A percentile compares a stretch with the other conserved stretches of the same genome.
These are phyloP conservation scores for Protodeltote pygarga DNA, from an alignment of 2,888 invertebrate genomes.

Conservation along the genomic window DNA sequence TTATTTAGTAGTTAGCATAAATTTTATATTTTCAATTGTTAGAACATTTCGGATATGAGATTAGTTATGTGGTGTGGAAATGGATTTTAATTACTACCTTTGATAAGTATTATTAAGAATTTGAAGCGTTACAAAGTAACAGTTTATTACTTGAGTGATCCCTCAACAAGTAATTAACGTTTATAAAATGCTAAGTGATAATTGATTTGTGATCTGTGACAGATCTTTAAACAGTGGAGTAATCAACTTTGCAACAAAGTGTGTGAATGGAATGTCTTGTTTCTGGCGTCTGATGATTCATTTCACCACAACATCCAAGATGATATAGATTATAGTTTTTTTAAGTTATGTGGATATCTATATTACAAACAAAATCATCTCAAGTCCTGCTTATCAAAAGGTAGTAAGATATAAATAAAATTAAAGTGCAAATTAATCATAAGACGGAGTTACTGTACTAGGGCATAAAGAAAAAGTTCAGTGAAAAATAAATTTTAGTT, in stretches of 20 bases:
- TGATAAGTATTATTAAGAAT: conserved; percentile 1
- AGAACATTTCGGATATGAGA: conserved; percentile 12
- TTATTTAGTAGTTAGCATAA: too few relatives aligned
- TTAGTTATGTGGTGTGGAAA: conserved; percentile 43
- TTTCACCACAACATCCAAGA: too few relatives aligned
- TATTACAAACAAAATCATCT: too few relatives aligned
- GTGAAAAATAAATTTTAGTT: too few relatives aligned
- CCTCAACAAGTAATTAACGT: not conserved
- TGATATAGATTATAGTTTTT: too few relatives aligned
- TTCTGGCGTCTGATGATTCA: too few relatives aligned
- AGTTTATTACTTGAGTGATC: conserved; percentile 4
- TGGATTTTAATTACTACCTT: conserved; percentile 29
- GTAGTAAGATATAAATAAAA: conserved; percentile 44
- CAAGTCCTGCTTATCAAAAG: conserved; percentile 29
- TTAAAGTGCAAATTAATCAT: conserved; percentile 71
- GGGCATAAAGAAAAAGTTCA: too few relatives aligned
- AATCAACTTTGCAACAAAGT: conserved; percentile 15
- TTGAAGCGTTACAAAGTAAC: conserved; percentile 11
- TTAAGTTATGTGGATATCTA: too few relatives aligned
- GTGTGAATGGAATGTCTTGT: too few relatives aligned
- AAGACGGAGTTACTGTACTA: conserved; percentile 58
- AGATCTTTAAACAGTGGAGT: conserved; percentile 2
- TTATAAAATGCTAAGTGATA: not conserved
- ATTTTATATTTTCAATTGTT: conserved; percentile 13
- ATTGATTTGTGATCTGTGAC: not conserved